Conservation (phyloP, 2,113 vertebrate species). For the Microcebus tavaratra region DNA sequence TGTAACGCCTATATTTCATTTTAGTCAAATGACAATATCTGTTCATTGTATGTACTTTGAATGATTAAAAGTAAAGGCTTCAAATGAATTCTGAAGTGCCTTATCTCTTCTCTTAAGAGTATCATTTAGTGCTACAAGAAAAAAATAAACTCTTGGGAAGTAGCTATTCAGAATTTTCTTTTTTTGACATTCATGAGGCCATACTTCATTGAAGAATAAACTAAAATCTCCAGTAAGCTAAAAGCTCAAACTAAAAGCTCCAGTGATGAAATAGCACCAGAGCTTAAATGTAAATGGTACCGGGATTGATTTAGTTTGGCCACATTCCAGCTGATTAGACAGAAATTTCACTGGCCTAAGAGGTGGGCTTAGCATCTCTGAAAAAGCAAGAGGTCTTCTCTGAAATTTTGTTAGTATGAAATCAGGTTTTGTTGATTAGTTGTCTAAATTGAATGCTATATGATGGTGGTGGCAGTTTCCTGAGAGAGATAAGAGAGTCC, state of each 20-base stretch:
- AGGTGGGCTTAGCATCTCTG: not conserved
- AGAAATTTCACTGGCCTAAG: constrained; percentile 17
- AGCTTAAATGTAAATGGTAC: not conserved
- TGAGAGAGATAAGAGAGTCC: not conserved
- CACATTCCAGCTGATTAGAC: constrained; percentile 34
- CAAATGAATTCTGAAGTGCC: constrained; percentile 69
- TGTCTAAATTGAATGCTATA: constrained; percentile 36
- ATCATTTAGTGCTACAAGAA: constrained; percentile 74
- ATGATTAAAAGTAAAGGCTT: constrained; percentile 65
- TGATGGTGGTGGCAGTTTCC: not conserved
- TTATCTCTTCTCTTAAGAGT: constrained; percentile 70
- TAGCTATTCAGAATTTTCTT: constrained; percentile 54
- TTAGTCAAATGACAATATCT: constrained; percentile 61
- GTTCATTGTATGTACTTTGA: constrained; percentile 57
- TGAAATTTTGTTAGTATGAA: not conserved
- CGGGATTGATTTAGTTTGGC: constrained; percentile 34
- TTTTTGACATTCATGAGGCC: constrained; percentile 52
- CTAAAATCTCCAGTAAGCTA: constrained; percentile 27
- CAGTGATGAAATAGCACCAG: not conserved
- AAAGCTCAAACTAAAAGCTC: constrained; percentile 50
- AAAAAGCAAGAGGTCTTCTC: not conserved
- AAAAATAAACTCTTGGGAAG: constrained; percentile 70
- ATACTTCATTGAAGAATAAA: constrained; percentile 61
- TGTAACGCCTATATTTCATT: constrained; percentile 46
- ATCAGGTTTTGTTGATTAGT: constrained; percentile 38